phyloP scores from a whole-genome alignment of 35 echinoderm and acorn worm genomes.

The Diadema setosum region DNA sequence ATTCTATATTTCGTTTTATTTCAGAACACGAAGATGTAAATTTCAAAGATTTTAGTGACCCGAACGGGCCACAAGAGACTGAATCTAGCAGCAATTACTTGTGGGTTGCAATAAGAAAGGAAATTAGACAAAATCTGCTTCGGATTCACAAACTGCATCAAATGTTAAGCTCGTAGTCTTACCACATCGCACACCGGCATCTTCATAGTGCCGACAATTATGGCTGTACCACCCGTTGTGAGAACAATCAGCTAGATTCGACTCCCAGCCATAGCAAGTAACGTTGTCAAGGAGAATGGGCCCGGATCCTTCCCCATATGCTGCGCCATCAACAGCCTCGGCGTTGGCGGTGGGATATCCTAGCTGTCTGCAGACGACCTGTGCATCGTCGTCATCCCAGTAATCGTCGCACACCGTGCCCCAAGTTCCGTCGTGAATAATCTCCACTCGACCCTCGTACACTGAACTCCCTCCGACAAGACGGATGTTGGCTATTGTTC shows the following conservation, averaged over 20 bases:
- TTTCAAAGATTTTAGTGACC: no score
- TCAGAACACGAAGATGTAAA: no score
- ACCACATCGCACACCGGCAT: no score
- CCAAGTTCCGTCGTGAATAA: not conserved
- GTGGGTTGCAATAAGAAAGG: no score
- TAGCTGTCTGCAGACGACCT: constrained; percentile 36
- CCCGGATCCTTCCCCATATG: constrained; percentile 29
- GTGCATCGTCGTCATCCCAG: constrained; percentile 6
- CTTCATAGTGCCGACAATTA: constrained; percentile 50
- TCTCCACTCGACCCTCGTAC: not conserved
- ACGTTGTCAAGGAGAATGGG: constrained; percentile 42
- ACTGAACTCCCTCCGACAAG: not conserved
- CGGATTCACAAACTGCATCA: no score
- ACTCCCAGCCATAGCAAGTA: constrained; percentile 21
- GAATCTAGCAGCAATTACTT: no score
- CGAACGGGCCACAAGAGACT: no score
- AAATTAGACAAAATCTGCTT: no score
- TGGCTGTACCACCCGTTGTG: not conserved
- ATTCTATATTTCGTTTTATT: no score
- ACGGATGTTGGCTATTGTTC: no score
- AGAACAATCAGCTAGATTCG: not conserved
- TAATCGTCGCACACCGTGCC: constrained; percentile 30
- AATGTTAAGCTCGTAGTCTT: no score
- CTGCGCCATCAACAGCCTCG: not conserved
- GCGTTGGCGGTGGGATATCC: not conserved